These are phyloP conservation scores for Dicerorhinus sumatrensis DNA, from an alignment of 2,113 vertebrate genomes.

Conservation along the genomic window DNA sequence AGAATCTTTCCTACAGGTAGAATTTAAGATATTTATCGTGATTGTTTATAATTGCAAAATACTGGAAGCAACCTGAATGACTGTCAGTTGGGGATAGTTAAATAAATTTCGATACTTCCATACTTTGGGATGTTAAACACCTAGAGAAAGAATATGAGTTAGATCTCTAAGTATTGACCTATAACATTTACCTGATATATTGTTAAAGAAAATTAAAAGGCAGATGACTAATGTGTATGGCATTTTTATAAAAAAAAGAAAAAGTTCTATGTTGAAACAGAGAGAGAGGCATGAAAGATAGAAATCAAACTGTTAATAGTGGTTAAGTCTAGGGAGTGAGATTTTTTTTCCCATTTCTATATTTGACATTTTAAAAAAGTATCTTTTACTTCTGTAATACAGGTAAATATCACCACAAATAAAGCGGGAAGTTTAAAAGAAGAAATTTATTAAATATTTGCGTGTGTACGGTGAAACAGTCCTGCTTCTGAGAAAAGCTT, in stretches of 20 bases:
- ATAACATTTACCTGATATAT: background rate
- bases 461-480: background rate
- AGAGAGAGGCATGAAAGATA: background rate
- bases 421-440: background rate
- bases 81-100: background rate
- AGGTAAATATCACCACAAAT: background rate
- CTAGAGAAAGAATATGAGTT: background rate
- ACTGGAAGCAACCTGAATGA: background rate
- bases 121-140: background rate
- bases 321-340: background rate
- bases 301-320: background rate
- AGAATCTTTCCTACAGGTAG: background rate
- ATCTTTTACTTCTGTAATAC: background rate
- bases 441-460: background rate
- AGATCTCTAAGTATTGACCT: background rate
- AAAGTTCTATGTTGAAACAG: background rate
- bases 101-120: background rate
- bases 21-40: background rate
- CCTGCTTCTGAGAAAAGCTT: background rate
- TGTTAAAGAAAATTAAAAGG: slow-evolving; percentile 25
- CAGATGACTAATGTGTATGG: background rate
- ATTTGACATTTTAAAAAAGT: slow-evolving; percentile 25
- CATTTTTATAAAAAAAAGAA: slow-evolving; percentile 19
- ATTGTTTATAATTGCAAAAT: background rate
- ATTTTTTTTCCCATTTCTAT: background rate